These are phyloP conservation scores for Bombylius discolor DNA, from an alignment of 2,888 invertebrate species.

Conservation along the genomic window DNA sequence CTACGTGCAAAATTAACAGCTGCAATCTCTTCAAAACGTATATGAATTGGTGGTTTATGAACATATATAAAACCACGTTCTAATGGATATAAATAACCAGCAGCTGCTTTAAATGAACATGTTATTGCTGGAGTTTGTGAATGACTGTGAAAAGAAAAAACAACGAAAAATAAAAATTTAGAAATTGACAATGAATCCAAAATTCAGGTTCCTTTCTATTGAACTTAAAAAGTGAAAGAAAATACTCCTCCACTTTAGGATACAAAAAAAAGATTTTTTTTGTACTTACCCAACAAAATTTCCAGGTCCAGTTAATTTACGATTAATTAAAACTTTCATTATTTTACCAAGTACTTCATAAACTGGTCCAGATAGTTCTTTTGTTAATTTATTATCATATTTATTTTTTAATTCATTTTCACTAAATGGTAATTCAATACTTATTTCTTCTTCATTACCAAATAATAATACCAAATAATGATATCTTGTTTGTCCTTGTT, in stretches of 20 bases:
- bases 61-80: constrained; percentile 98
- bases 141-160: constrained; percentile 42
- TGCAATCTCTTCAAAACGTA: constrained; percentile 91
- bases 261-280: neutral
- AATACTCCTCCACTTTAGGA: neutral
- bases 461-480: constrained; percentile 92
- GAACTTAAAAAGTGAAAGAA: neutral
- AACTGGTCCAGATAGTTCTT: constrained; percentile 82
- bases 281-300: constrained; percentile 67
- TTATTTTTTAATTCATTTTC: constrained; percentile 87
- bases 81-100: constrained; percentile 91
- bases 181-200: neutral
- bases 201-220: neutral
- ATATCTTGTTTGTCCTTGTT: constrained; percentile 97
- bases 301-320: constrained; percentile 87
- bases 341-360: constrained; percentile 93
- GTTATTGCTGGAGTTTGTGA: constrained; percentile 80
- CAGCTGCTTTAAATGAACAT: constrained; percentile 96
- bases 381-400: constrained; percentile 82
- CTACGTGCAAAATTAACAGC: constrained; percentile 92
- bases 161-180: no score
- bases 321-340: constrained; percentile 89
- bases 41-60: constrained; percentile 96
- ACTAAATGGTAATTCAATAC: constrained; percentile 78
- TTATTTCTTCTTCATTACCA: constrained; percentile 86